Evolutionary conservation across 2,888 invertebrate species (phyloP).

Genomic region (Plebejus melissa): DNA sequence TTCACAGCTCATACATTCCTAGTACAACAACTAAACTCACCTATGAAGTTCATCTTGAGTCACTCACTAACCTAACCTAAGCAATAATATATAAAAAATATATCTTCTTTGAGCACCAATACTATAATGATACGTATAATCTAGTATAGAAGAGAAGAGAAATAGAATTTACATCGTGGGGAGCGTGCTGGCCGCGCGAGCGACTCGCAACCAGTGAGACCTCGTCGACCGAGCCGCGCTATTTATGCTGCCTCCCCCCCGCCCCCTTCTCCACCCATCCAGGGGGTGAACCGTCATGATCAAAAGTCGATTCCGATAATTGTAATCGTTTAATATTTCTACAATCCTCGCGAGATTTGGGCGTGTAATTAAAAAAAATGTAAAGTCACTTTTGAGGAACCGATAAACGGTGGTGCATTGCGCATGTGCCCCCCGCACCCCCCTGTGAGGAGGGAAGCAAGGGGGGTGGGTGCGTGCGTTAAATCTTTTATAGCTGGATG

Average conservation of each 20-base stretch:
- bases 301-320: conserved; percentile 7
- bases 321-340: conserved; percentile 11
- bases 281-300: conserved; percentile 39
- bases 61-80: conserved; percentile 47
- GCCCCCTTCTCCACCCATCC: conserved; percentile 42
- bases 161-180: conserved; percentile 56
- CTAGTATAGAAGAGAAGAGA: conserved; percentile 52
- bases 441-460: conserved; percentile 53
- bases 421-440: conserved; percentile 50
- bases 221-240: conserved; percentile 37
- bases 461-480: conserved; percentile 50
- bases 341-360: neutral
- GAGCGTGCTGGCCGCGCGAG: conserved; percentile 53
- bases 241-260: conserved; percentile 53
- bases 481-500: conserved; percentile 77
- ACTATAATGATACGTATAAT: conserved; percentile 70
- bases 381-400: conserved; percentile 40
- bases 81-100: conserved; percentile 67
- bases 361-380: conserved; percentile 31
- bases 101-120: conserved; percentile 68
- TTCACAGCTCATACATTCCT: neutral
- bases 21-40: conserved; percentile 49
- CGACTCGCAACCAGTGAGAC: conserved; percentile 61
- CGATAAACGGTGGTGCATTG: conserved; percentile 58
- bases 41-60: conserved; percentile 69